These are phyloP conservation scores for Ladona fulva DNA, from an alignment of 1,140 invertebrate species.

Conservation along the genomic window DNA sequence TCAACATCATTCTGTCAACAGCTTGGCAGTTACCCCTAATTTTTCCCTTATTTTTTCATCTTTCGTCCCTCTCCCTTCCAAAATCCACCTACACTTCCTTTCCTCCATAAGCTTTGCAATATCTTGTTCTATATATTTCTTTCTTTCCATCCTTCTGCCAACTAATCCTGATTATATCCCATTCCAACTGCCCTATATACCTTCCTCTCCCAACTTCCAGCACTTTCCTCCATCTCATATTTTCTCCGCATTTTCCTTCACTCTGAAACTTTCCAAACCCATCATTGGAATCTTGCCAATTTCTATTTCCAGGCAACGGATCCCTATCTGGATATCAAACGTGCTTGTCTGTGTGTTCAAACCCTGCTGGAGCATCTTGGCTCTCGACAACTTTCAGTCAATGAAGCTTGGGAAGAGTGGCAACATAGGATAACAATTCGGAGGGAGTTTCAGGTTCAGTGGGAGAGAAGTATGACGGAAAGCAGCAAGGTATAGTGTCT, in stretches of 20 bases:
- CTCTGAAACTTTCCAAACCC: not conserved
- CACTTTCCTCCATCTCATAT: conserved; percentile 1
- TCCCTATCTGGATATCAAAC: conserved; percentile 60
- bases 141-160: not conserved
- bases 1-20: too few relatives aligned
- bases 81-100: not conserved
- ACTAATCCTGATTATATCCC: not conserved
- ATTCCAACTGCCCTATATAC: not conserved
- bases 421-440: conserved; percentile 48
- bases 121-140: not conserved
- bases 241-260: conserved; percentile 12
- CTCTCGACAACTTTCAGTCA: conserved; percentile 54
- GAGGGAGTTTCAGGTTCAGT: conserved; percentile 54
- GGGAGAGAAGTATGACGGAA: conserved; percentile 62
- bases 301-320: conserved; percentile 36
- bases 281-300: conserved; percentile 14
- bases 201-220: conserved; percentile 12
- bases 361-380: conserved; percentile 59
- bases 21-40: not conserved
- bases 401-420: conserved; percentile 59
- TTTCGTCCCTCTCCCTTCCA: not conserved
- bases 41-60: not conserved
- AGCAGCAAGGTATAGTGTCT: conserved; percentile 52
- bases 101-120: too few relatives aligned
- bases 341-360: conserved; percentile 58